phyloP scores from a whole-genome alignment of 2,797 vertebrate species.

The Acanthurus tractus region DNA sequence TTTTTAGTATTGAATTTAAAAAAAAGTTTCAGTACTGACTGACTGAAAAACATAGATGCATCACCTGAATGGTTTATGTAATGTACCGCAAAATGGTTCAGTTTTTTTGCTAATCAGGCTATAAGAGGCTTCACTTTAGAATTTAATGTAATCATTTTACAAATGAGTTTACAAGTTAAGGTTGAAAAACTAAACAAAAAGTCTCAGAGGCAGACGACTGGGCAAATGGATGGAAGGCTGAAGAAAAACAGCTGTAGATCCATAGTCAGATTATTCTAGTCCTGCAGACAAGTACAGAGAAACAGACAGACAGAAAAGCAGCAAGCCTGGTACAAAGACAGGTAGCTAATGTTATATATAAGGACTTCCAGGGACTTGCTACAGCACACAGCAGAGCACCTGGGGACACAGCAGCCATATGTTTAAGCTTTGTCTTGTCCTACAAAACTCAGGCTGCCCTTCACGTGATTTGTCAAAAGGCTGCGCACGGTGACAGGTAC shows the following conservation, averaged over 20 bases:
- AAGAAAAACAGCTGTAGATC: background rate
- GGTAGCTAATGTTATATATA: conserved; percentile 81
- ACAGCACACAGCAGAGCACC: conserved; percentile 82
- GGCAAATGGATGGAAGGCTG: background rate
- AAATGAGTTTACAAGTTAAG: background rate
- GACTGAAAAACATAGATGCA: background rate
- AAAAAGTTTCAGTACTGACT: background rate
- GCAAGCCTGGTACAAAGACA: conserved; percentile 54
- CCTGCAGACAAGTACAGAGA: conserved; percentile 28
- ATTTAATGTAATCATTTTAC: background rate
- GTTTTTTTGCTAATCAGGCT: background rate
- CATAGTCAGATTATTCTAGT: background rate
- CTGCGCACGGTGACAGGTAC: conserved; percentile 78
- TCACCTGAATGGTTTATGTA: background rate
- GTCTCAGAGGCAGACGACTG: no score
- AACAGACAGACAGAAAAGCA: conserved; percentile 43
- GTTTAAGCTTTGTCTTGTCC: conserved; percentile 97
- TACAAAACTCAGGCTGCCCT: conserved; percentile 98
- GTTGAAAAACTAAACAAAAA: background rate
- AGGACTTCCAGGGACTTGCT: conserved; percentile 69
- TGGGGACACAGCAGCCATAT: conserved; percentile 93
- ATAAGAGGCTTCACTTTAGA: background rate
- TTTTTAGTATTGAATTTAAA: background rate
- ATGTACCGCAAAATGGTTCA: conserved; percentile 1
- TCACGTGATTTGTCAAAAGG: conserved; percentile 96